Conservation (phyloP, 1,140 invertebrate species). For the Achatina immaculata region DNA sequence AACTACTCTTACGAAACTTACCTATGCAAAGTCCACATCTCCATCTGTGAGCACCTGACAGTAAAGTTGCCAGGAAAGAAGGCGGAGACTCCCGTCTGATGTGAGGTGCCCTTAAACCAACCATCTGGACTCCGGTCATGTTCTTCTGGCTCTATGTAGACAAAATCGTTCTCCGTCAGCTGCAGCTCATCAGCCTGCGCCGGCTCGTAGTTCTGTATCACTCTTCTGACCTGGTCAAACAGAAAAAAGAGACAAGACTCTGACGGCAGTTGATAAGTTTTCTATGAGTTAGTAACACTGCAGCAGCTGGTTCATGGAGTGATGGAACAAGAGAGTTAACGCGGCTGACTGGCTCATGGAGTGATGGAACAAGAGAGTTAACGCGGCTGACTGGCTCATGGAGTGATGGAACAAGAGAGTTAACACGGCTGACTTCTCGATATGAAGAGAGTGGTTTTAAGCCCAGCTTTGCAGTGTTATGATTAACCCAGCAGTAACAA, state of each 20-base stretch:
- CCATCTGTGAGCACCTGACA: conserved; percentile 85
- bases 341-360: too few species aligned
- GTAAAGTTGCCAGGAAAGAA: conserved; percentile 86
- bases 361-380: too few species aligned
- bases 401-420: too few species aligned
- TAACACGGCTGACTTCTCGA: too few species aligned
- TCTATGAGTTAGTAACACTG: too few species aligned
- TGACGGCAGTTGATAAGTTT: background rate
- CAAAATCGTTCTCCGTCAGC: conserved; percentile 86
- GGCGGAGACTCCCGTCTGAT: conserved; percentile 84
- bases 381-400: too few species aligned
- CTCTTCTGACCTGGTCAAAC: conserved; percentile 85
- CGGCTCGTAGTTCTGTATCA: conserved; percentile 83
- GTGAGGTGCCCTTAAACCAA: conserved; percentile 84
- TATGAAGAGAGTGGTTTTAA: too few species aligned
- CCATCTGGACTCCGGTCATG: conserved; percentile 82
- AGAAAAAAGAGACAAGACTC: conserved; percentile 31
- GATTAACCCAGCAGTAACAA: too few species aligned
- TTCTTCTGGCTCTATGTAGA: conserved; percentile 83
- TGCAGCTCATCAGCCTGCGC: conserved; percentile 87
- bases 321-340: too few species aligned
- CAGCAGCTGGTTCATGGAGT: too few species aligned
- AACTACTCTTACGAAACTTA: too few species aligned
- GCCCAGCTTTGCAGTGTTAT: too few species aligned
- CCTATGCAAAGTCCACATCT: conserved; percentile 89